These are phyloP conservation scores for Seira sanloemensis DNA, from an alignment of 2,888 invertebrate genomes.

Conservation along the genomic window DNA sequence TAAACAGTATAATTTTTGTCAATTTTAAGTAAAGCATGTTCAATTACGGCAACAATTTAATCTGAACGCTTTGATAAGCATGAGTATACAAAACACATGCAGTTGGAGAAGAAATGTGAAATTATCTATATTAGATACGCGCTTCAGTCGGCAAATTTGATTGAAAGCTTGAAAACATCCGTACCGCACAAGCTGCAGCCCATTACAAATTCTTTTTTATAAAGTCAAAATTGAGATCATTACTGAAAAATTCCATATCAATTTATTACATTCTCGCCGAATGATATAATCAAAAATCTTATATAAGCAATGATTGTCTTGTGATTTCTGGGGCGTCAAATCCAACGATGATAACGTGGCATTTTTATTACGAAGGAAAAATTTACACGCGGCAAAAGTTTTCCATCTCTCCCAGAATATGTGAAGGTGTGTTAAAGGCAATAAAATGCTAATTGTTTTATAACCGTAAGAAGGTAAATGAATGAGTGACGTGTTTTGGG, in stretches of 20 bases:
- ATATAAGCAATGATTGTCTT: neutral
- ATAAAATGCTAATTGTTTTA: neutral
- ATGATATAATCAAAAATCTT: neutral
- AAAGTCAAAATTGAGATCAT: neutral
- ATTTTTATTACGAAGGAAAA: neutral
- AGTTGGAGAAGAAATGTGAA: too few relatives aligned
- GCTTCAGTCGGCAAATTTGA: neutral
- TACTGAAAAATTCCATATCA: neutral
- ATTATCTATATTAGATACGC: neutral
- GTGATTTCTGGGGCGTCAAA: conserved; percentile 19
- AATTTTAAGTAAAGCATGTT: neutral
- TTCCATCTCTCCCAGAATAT: neutral
- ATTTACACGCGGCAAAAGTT: neutral
- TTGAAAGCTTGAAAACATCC: neutral
- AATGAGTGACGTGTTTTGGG: conserved; percentile 33
- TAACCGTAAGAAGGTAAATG: conserved; percentile 26
- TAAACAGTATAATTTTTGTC: conserved; percentile 12
- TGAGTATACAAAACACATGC: neutral
- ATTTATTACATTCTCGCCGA: neutral
- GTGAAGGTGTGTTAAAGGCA: neutral
- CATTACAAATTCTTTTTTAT: neutral
- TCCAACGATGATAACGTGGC: neutral
- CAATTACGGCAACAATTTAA: neutral
- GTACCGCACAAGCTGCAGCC: neutral
- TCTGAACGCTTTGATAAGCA: neutral